These are phyloP conservation scores for Pontoporia blainvillei DNA, from an alignment of 2,113 vertebrate species.

Conservation along the genomic window DNA sequence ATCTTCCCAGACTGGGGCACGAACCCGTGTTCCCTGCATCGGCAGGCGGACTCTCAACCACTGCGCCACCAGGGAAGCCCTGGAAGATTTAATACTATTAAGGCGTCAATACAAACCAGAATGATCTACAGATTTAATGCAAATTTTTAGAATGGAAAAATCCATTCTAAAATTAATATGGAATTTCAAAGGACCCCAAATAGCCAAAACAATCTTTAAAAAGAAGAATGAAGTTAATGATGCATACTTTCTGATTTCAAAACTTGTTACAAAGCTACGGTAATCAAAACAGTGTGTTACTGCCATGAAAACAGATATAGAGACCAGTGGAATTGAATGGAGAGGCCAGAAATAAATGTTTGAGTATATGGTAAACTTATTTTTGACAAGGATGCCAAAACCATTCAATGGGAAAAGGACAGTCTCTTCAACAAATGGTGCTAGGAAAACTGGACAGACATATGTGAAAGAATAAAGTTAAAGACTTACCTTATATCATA, in stretches of 20 bases:
- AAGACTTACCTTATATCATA: neutral
- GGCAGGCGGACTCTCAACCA: too few species aligned
- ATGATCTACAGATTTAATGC: neutral
- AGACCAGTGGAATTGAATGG: neutral
- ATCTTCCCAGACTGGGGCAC: too few species aligned
- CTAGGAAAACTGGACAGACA: neutral
- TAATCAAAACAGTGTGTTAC: neutral
- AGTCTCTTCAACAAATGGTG: neutral
- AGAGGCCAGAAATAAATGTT: neutral
- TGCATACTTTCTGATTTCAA: neutral
- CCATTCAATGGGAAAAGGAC: neutral
- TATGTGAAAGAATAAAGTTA: neutral
- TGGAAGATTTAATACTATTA: neutral
- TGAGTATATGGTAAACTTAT: neutral
- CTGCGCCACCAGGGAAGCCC: too few species aligned
- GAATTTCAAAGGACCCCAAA: neutral
- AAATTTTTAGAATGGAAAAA: neutral
- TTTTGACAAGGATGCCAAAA: neutral
- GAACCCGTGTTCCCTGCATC: fast-evolving
- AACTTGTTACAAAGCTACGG: neutral
- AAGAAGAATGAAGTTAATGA: neutral
- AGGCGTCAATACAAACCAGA: neutral
- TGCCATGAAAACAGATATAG: neutral
- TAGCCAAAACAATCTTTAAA: neutral
- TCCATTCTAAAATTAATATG: neutral